A percentile compares a stretch with the other conserved stretches of the same genome.
Conservation (phyloP, 2,113 vertebrate species). For the Lutjanus erythropterus region DNA sequence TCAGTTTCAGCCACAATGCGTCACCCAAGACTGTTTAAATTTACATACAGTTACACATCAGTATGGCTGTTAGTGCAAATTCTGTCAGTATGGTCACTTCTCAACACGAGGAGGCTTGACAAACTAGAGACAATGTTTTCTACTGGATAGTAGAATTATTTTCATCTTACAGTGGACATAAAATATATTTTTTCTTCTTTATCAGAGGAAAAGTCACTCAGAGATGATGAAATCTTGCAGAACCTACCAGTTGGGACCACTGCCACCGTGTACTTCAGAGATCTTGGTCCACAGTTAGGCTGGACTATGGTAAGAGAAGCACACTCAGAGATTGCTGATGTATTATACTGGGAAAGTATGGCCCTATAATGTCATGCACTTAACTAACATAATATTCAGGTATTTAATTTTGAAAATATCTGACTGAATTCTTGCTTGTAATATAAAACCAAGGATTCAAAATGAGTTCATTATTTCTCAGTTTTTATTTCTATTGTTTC, state of each 20-base stretch:
- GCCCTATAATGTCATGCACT: no score
- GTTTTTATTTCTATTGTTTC: no score
- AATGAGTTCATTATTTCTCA: no score
- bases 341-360: no score
- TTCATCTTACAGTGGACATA: not conserved
- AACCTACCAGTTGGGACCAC: slow-evolving; percentile 89
- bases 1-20: not conserved
- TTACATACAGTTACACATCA: not conserved
- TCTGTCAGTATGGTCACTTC: not conserved
- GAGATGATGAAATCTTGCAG: slow-evolving; percentile 89
- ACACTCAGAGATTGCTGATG: not conserved
- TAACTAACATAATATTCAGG: no score
- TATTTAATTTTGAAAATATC: no score
- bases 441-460: not conserved
- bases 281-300: slow-evolving; percentile 91
- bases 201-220: slow-evolving; percentile 88
- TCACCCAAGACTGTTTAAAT: not conserved
- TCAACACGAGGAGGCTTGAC: not conserved
- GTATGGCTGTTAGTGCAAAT: not conserved
- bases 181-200: slow-evolving; percentile 21
- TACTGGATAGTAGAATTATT: not conserved
- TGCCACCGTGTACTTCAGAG: slow-evolving; percentile 90
- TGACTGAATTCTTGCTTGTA: not conserved
- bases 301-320: slow-evolving; percentile 89
- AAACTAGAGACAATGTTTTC: not conserved